Percentiles rank a stretch among this genome's conserved stretches.
Evolutionary conservation across 2,797 vertebrate genomes (phyloP).

Genomic region (Selene dorsalis): DNA sequence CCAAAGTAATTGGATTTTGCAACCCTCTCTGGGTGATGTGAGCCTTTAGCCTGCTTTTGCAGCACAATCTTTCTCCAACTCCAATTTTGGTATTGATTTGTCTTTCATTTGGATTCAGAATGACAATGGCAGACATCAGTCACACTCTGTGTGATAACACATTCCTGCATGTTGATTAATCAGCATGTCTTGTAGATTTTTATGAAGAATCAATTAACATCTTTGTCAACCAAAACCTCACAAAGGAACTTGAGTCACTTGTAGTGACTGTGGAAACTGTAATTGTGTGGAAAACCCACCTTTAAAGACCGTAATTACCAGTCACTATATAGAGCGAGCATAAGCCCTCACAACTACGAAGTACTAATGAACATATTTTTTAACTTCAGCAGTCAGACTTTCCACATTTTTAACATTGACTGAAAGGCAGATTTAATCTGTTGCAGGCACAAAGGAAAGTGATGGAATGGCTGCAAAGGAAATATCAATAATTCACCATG

Average conservation of each 20-base stretch:
- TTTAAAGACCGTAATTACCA: constrained; percentile 3
- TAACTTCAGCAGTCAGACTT: constrained; percentile 20
- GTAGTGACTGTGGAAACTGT: background rate
- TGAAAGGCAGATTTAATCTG: constrained; percentile 65
- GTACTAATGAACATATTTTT: constrained; percentile 14
- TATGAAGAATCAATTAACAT: constrained; percentile 25
- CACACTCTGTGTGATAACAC: constrained; percentile 35
- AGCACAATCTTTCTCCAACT: constrained; percentile 60
- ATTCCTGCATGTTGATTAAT: constrained; percentile 46
- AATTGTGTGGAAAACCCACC: background rate
- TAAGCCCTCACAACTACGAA: constrained; percentile 2
- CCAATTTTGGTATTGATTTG: constrained; percentile 77
- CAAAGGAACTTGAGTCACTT: background rate
- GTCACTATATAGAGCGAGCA: background rate
- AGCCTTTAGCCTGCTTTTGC: constrained; percentile 70
- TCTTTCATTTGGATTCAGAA: constrained; percentile 71
- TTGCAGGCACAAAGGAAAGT: constrained; percentile 66
- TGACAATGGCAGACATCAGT: constrained; percentile 51
- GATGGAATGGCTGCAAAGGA: constrained; percentile 72
- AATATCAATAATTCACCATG: constrained; percentile 80
- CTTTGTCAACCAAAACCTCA: background rate
- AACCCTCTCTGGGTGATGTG: constrained; percentile 82
- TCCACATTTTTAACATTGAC: constrained; percentile 41
- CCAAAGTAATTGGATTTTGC: constrained; percentile 92
- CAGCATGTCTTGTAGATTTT: constrained; percentile 22